Evolutionary conservation across 1,140 invertebrate genomes (phyloP), one percentile per base, ranked within the genome.

Genomic region (Meloidogyne exigua): DNA sequence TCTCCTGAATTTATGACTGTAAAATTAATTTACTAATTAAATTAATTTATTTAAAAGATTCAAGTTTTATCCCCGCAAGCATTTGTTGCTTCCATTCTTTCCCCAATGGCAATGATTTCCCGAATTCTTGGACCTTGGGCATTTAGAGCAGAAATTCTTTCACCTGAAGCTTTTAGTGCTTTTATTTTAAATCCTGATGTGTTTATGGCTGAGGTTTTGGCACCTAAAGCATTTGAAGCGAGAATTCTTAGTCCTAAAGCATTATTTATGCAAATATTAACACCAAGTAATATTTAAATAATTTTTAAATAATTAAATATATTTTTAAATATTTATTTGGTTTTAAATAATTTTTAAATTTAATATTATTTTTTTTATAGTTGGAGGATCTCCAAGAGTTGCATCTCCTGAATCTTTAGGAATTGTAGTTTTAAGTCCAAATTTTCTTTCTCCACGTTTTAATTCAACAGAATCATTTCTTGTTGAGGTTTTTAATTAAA

Each of bases 161-260:
- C 80, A 1, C 80, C 80, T 12, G 67, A 69, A 57, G 44, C 64
- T 36, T 63, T 79, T n/a, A 64, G 36, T 62, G 62, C 82, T 2
- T 42, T 65, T 15, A 57, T 83, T 0, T 44, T 83, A 4, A 63
- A 67, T 18, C 80, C 80, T 5, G 80, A 81, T n/a, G 70, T 77
- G 5, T 74, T 81, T n/a, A 77, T 81, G n/a, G 68, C 81, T 2
- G 72, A 81, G 13, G 78, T 81, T 18, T 26, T 81, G n/a, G 79
- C 80, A 12, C 80, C 80, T 15, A 68, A 66, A 63, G 68, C 66
- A 26, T 57, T 73, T 25, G 74, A 76, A 49, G 49, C 65, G 9
- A 32, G 82, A 26, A 64, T 83, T 0, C 65, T 83, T 11, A 44
- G 79, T 13, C 80, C 80, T 5, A 76, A 83, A 36, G 57, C 82